Base-by-base conservation (phyloP, 2,113 vertebrate genomes). In the Seriola aureovittata region DNA sequence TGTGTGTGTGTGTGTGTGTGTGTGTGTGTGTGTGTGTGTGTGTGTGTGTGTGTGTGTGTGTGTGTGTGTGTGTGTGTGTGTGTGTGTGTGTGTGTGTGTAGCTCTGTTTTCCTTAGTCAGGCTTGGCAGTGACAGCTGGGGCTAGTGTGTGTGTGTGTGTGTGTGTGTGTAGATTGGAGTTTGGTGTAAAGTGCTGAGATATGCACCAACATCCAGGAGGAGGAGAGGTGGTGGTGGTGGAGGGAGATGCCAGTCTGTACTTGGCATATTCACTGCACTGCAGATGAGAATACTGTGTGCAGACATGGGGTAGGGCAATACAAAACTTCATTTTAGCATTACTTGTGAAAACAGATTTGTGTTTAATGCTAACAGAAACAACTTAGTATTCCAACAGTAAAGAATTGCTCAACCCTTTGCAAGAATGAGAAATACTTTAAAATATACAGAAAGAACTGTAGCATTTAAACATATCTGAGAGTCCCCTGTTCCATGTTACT, bases 181-280 rank as follows among this genome's bases (percentile, higher is more conserved):
- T 60, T 32, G 9, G 44, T 19, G 12, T 59, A 78, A 85, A 80
- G 46, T 80, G 87, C 80, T 88, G 80, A 85, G 75, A 76, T 75
- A 82, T 82, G 75, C 66, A 78, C 57, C 0, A 34, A 60, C 65
- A 21, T 62, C 66, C 21, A 62, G 58, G 40, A 63, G 63, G 55
- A 19, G 70, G 40, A 16, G 36, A 6, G 65, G 23, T 13, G 50
- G 17, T 36, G 38, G 64, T 2, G 58, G 42, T 52, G 60, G 65
- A 12, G 36, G 16, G 54, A n/a, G 60, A 75, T 79, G 77, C 63
- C 84, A 44, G 71, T 74, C 54, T 83, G 14, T 25, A 34, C 80
- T 83, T 82, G 80, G 76, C 58, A 85, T 55, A 70, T 44, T 73
- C 71, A 50, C 88, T 59, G 75, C 85, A 87, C 78, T 89, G 85